phyloP scores from a whole-genome alignment of 2,113 vertebrate genomes.

The Motacilla alba region DNA sequence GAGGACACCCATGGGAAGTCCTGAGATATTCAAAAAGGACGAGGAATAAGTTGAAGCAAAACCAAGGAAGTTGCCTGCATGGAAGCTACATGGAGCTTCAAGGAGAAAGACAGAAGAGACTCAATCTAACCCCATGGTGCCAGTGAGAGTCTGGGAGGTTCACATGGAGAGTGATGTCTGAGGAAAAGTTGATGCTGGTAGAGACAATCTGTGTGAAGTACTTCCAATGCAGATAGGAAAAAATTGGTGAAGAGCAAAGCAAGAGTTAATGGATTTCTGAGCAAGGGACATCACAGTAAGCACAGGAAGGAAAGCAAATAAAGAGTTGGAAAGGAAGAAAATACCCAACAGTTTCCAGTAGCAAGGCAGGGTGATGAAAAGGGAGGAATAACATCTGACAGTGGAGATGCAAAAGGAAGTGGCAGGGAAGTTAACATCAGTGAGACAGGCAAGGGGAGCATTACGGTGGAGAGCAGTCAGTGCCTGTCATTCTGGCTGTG shows the following conservation, averaged over 20 bases:
- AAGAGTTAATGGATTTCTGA: neutral
- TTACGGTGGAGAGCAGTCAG: neutral
- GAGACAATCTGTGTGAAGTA: neutral
- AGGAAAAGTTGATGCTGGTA: neutral
- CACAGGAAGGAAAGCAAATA: constrained; percentile 1
- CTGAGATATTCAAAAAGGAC: neutral
- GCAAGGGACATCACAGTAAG: neutral
- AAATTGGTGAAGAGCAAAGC: neutral
- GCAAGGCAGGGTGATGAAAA: neutral
- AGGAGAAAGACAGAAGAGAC: neutral
- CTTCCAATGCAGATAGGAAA: neutral
- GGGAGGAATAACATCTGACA: neutral
- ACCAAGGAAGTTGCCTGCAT: neutral
- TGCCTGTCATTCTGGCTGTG: neutral
- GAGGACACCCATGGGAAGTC: neutral
- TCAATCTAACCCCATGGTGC: neutral
- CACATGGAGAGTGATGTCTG: neutral
- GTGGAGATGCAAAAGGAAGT: neutral
- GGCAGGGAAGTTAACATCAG: neutral
- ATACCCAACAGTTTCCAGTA: neutral
- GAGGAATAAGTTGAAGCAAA: neutral
- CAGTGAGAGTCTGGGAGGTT: neutral
- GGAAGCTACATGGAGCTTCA: neutral
- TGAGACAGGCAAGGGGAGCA: neutral
- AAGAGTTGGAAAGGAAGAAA: constrained; percentile 27